These are phyloP conservation scores for Psylliodes chrysocephalus DNA, from an alignment of 2,888 invertebrate species.

Conservation along the genomic window DNA sequence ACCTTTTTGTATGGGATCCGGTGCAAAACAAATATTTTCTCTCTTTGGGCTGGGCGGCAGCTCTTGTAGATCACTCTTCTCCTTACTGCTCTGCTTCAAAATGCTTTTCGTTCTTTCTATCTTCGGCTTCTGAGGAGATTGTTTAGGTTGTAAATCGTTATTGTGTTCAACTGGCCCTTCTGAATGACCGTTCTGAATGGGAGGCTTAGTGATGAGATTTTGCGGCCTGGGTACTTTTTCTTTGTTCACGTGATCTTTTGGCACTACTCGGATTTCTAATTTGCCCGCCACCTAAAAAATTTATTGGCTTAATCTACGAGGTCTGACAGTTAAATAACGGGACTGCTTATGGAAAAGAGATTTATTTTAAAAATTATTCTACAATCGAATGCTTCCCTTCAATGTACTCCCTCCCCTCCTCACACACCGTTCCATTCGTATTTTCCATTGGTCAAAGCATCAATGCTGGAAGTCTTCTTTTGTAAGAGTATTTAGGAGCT, in stretches of 20 bases:
- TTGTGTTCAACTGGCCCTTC: slow-evolving; percentile 22
- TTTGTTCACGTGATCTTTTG: slow-evolving; percentile 57
- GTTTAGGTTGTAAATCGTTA: slow-evolving; percentile 27
- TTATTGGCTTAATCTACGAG: too few relatives aligned
- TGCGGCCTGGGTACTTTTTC: slow-evolving; percentile 42
- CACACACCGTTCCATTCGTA: too few relatives aligned
- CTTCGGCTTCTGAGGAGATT: slow-evolving; percentile 48
- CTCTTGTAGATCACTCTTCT: slow-evolving; percentile 51
- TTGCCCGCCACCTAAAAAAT: slow-evolving; percentile 74
- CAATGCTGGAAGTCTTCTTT: too few relatives aligned
- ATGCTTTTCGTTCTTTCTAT: slow-evolving; percentile 62
- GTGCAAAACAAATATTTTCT: slow-evolving; percentile 59
- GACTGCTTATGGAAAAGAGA: too few relatives aligned
- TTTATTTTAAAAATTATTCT: too few relatives aligned
- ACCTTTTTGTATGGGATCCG: slow-evolving; percentile 26
- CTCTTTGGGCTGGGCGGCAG: slow-evolving; percentile 57
- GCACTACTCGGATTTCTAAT: slow-evolving; percentile 82
- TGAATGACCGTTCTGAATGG: slow-evolving; percentile 38
- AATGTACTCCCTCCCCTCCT: too few relatives aligned
- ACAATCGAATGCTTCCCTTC: too few relatives aligned
- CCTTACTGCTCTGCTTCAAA: slow-evolving; percentile 61
- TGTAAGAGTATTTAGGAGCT: too few relatives aligned
- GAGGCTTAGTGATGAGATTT: slow-evolving; percentile 33
- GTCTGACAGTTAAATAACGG: too few relatives aligned
- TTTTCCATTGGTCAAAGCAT: too few relatives aligned